Conservation (phyloP, 2,113 vertebrate species). For the western clawed frog (Xenopus tropicalis) region DNA sequence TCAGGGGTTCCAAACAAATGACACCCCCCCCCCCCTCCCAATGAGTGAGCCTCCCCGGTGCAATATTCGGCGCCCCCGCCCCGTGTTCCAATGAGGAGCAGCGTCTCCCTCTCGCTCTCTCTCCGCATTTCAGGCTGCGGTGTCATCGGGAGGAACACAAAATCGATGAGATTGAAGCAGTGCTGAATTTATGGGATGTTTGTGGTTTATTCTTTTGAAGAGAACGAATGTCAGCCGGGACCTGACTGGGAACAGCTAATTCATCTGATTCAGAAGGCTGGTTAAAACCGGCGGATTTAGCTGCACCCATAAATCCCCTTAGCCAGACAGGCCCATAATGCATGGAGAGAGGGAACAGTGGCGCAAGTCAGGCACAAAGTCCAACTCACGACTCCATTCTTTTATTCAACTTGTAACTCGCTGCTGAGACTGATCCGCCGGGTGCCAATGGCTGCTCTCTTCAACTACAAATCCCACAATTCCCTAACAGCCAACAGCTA, state of each 20-base stretch:
- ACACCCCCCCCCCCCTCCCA: no score
- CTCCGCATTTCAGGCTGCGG: neutral
- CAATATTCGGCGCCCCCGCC: neutral
- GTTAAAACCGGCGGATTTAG: neutral
- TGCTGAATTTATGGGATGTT: slow-evolving; percentile 21
- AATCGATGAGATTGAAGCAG: slow-evolving; percentile 18
- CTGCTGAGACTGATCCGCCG: no score
- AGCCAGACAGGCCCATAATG: neutral
- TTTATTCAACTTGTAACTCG: no score
- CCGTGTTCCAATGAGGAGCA: neutral
- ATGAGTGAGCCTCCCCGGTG: no score
- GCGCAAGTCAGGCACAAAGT: no score
- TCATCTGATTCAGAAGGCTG: neutral
- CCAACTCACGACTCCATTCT: no score
- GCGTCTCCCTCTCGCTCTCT: neutral
- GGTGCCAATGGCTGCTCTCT: no score
- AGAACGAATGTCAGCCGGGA: slow-evolving; percentile 16
- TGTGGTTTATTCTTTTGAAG: slow-evolving; percentile 4
- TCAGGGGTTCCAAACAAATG: no score
- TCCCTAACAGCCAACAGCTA: no score
- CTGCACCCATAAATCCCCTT: neutral
- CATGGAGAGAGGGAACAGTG: no score
- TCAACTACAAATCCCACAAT: no score
- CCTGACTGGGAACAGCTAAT: slow-evolving; percentile 36
- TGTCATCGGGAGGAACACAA: slow-evolving; percentile 28